Base-by-base conservation (phyloP, 2,888 invertebrate species). In the Pammene fasciana region DNA sequence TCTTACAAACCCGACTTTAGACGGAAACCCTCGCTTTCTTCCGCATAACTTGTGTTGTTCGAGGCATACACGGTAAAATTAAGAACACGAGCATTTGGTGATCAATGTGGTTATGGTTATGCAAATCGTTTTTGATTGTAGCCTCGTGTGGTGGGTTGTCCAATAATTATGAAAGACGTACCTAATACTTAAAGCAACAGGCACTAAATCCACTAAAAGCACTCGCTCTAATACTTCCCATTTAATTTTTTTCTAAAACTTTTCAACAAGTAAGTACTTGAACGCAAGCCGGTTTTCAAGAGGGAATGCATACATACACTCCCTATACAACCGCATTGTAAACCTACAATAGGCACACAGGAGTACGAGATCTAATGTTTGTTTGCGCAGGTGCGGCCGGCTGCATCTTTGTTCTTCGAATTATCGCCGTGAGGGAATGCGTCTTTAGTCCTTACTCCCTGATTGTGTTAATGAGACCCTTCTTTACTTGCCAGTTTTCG, bases 371-470 rank as follows among this genome's bases (percentile, higher is more conserved):
- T 46, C 65, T 71, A 68, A 38, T 55, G 55, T 68, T 55, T 90
- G 88, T 92, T 90, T 89, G 88, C 82, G 84, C 91, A 91, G 90
- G 90, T 92, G 92, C 84, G 79, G 73, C 76, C 78, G 61, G 73
- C 71, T 72, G 67, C 57, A 70, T 78, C 90, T 90, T 92, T 90
- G 90, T 89, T 90, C 88, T 88, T 79, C 73, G 84, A 89, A 91
- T 92, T 92, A 92, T 86, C 90, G 84, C 83, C 78, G 78, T 80
- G 77, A 78, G 78, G 75, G 67, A 73, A 78, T 80, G 81, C 82
- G 84, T 80, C 79, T 77, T 76, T 73, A 75, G 11, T 38, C 38
- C 72, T 26, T 72, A 71, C 61, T 73, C 70, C 70, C 72, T 55
- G 45, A 67, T 46, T 65, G 60, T 70, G 65, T 59, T 70, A 70